Conservation (phyloP, 2,797 vertebrate genomes). For the Notoglanidium macrostoma region DNA sequence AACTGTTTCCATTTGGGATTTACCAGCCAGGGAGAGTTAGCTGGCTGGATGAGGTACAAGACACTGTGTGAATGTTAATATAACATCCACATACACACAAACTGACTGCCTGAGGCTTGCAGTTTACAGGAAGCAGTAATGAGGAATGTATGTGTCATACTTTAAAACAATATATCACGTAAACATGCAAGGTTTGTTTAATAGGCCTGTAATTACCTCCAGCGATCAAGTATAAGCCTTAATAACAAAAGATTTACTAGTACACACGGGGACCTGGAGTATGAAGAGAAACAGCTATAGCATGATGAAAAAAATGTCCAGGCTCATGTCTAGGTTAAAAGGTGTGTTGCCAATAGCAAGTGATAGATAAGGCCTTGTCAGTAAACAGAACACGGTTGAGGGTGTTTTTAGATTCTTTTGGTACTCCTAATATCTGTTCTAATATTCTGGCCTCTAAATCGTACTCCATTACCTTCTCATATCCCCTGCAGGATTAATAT, state of each 20-base stretch:
- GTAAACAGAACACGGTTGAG: conserved; percentile 16
- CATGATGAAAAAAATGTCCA: not conserved
- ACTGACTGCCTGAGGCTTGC: conserved; percentile 1
- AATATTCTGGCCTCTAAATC: not conserved
- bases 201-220: not conserved
- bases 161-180: not conserved
- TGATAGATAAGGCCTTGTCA: not conserved
- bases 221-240: not conserved
- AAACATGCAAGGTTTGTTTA: not conserved
- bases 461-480: conserved; percentile 18
- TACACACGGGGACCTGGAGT: not conserved
- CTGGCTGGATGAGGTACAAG: not conserved
- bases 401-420: conserved; percentile 1
- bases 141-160: not conserved
- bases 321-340: not conserved
- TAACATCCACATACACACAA: conserved; percentile 27
- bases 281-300: not conserved
- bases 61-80: conserved; percentile 17
- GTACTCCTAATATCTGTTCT: not conserved
- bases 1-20: conserved; percentile 27
- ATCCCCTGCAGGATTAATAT: not conserved
- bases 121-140: conserved; percentile 47
- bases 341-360: conserved; percentile 4
- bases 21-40: conserved; percentile 17
- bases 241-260: not conserved